Conservation (phyloP, 2,888 invertebrate species). For the Mamestra brassicae region DNA sequence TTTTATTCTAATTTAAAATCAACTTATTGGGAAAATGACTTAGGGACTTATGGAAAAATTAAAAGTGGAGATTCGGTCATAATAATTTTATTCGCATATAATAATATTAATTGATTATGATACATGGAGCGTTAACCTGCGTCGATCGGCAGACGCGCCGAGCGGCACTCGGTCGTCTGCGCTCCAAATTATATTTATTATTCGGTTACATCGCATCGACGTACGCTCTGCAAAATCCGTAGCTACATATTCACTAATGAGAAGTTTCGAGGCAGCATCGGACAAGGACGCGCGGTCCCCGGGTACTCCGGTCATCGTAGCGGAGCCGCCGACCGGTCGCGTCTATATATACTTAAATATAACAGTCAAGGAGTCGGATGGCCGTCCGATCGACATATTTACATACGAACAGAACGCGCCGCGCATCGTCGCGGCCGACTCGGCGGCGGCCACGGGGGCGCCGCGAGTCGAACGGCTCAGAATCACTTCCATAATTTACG, state of each 20-base stretch:
- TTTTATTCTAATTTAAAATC: too few species aligned
- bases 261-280: slow-evolving; percentile 88
- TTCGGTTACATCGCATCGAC: slow-evolving; percentile 89
- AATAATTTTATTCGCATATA: slow-evolving; percentile 90
- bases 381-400: slow-evolving; percentile 87
- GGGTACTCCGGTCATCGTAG: slow-evolving; percentile 76
- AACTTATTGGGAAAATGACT: too few species aligned
- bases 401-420: slow-evolving; percentile 85
- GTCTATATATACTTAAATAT: slow-evolving; percentile 86
- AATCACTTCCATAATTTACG: slow-evolving; percentile 90
- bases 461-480: slow-evolving; percentile 81
- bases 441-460: slow-evolving; percentile 65
- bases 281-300: slow-evolving; percentile 81
- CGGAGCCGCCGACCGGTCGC: slow-evolving; percentile 84
- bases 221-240: slow-evolving; percentile 84
- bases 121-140: slow-evolving; percentile 86
- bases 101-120: slow-evolving; percentile 91
- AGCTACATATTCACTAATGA: slow-evolving; percentile 90
- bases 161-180: slow-evolving; percentile 75
- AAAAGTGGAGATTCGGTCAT: slow-evolving; percentile 79
- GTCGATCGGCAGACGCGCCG: slow-evolving; percentile 77
- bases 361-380: slow-evolving; percentile 88
- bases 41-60: slow-evolving; percentile 47
- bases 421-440: slow-evolving; percentile 71
- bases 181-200: slow-evolving; percentile 88